These are phyloP conservation scores for Allolobophora icterica DNA, from an alignment of 2,888 invertebrate genomes.

Conservation along the genomic window DNA sequence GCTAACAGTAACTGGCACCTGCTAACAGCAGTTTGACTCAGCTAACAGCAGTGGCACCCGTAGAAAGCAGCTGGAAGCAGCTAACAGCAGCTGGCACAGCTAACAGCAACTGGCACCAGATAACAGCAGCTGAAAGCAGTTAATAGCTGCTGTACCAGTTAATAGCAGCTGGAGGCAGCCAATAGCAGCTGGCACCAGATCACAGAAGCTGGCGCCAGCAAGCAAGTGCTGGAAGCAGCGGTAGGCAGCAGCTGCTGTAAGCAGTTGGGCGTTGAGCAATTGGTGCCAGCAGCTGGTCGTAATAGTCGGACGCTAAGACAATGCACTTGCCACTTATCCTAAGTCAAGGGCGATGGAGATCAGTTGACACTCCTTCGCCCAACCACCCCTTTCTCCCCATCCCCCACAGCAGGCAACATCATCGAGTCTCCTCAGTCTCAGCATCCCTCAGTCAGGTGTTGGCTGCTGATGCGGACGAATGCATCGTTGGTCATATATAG, in stretches of 20 bases:
- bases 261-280: too few species aligned
- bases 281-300: neutral
- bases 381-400: neutral
- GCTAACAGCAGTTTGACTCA: neutral
- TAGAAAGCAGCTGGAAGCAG: neutral
- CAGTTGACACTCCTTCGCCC: neutral
- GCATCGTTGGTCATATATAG: too few species aligned
- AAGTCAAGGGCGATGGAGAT: too few species aligned
- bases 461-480: too few species aligned
- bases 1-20: neutral
- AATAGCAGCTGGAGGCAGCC: neutral
- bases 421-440: too few species aligned
- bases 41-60: neutral
- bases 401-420: too few species aligned
- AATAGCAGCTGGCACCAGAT: neutral
- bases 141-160: neutral
- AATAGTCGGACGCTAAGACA: too few species aligned
- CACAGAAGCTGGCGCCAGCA: neutral
- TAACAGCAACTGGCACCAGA: neutral
- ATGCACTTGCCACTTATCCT: too few species aligned
- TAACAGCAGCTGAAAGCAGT: neutral
- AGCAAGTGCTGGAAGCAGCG: too few species aligned
- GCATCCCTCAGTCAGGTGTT: too few species aligned
- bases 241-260: too few species aligned
- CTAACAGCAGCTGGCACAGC: neutral